phyloP scores from a whole-genome alignment of 1,140 invertebrate genomes.

The Microplitis demolitor region DNA sequence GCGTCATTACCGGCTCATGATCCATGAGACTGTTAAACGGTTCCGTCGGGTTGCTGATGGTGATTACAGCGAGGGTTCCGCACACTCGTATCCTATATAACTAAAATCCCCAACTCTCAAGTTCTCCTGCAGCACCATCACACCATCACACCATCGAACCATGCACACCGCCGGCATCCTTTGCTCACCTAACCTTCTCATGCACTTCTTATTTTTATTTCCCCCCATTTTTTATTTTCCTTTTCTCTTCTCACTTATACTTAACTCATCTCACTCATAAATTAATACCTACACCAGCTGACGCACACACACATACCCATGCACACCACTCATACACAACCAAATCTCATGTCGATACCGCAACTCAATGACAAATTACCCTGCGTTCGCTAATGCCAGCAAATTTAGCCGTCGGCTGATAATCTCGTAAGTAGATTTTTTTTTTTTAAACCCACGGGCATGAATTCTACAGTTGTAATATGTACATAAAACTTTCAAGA shows the following conservation, averaged over 20 bases:
- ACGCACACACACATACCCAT: background rate
- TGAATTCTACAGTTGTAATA: background rate
- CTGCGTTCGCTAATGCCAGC: constrained; percentile 26
- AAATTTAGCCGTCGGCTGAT: constrained; percentile 11
- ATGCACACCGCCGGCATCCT: background rate
- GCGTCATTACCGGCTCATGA: constrained; percentile 49
- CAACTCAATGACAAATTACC: constrained; percentile 24
- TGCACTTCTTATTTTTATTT: constrained; percentile 5
- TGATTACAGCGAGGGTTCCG: constrained; percentile 15
- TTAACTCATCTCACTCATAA: background rate
- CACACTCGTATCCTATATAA: background rate
- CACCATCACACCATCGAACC: background rate
- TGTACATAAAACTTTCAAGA: background rate
- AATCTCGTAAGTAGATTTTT: constrained; percentile 33
- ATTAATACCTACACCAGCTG: constrained; percentile 26
- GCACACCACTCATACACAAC: too few relatives aligned
- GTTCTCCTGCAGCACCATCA: background rate
- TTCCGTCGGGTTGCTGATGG: constrained; percentile 33
- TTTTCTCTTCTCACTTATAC: background rate
- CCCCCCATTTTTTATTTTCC: background rate
- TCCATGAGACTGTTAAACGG: constrained; percentile 49
- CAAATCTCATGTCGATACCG: constrained; percentile 13
- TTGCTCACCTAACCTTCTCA: background rate
- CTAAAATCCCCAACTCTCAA: background rate
- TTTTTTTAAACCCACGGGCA: background rate